A percentile compares a stretch with the other conserved stretches of the same genome.
Evolutionary conservation across 2,888 invertebrate genomes (phyloP).

Genomic region (Adelphocoris suturalis): DNA sequence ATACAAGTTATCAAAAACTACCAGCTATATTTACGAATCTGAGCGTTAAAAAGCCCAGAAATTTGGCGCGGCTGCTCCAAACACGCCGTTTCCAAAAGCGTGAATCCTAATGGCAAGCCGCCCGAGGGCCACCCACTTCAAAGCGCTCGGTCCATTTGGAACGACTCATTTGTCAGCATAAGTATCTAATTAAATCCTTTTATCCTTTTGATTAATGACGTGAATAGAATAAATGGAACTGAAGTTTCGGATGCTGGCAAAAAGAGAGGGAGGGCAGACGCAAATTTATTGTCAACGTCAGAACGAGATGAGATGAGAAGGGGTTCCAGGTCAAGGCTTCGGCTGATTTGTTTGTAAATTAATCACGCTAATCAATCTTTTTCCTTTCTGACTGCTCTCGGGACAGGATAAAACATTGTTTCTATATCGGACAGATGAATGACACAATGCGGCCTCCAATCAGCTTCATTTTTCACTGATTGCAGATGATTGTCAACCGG

Average conservation of each 20-base stretch:
- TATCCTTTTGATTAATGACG: constrained; percentile 62
- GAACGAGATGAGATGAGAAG: constrained; percentile 29
- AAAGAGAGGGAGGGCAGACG: background rate
- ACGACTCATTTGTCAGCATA: constrained; percentile 63
- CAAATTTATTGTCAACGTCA: constrained; percentile 60
- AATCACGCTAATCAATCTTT: constrained; percentile 68
- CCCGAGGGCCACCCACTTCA: constrained; percentile 59
- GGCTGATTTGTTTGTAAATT: constrained; percentile 62
- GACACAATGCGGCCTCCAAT: constrained; percentile 60
- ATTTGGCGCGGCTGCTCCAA: background rate
- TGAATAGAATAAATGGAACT: constrained; percentile 37
- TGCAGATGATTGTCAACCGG: constrained; percentile 62
- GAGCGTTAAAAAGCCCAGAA: background rate
- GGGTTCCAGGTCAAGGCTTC: constrained; percentile 67
- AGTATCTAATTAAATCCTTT: constrained; percentile 70
- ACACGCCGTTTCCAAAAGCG: background rate
- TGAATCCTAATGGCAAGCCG: background rate
- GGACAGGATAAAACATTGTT: constrained; percentile 63
- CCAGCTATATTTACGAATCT: background rate
- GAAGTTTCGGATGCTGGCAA: background rate
- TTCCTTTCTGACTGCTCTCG: background rate
- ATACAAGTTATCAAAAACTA: background rate
- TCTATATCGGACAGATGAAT: constrained; percentile 67
- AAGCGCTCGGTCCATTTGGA: constrained; percentile 57
- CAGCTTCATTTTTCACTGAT: constrained; percentile 68